Evolutionary conservation across 2,113 vertebrate species (phyloP).

Genomic region (Xiphophorus couchianus): DNA sequence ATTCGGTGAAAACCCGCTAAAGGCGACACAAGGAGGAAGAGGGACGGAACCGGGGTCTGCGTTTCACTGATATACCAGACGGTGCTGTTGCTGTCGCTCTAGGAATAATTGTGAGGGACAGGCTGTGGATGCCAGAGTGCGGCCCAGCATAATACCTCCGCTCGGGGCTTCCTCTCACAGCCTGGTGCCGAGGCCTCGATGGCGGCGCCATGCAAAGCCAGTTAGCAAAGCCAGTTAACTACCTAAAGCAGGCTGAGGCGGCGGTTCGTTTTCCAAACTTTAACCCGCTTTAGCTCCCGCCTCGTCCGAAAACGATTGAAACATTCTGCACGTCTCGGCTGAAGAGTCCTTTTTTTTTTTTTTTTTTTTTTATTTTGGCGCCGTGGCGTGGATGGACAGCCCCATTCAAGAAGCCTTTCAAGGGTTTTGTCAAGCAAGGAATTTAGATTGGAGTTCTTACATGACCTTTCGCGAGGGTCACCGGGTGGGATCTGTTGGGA

Average conservation of each 20-base stretch:
- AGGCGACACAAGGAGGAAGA: conserved; percentile 54
- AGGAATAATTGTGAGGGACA: conserved; percentile 65
- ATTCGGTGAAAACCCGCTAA: conserved; percentile 65
- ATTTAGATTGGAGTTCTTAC: conserved; percentile 78
- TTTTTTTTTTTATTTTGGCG: conserved; percentile 35
- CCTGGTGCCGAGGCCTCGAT: conserved; percentile 33
- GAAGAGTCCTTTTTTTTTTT: conserved; percentile 34
- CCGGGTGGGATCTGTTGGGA: conserved; percentile 64
- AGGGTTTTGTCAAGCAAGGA: conserved; percentile 73
- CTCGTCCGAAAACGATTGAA: conserved; percentile 41
- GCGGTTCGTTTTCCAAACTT: conserved; percentile 64
- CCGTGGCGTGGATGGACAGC: conserved; percentile 53
- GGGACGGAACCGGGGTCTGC: conserved; percentile 52
- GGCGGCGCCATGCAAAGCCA: conserved; percentile 62
- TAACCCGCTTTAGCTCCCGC: conserved; percentile 50
- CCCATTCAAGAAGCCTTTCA: conserved; percentile 63
- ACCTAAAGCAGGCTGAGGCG: conserved; percentile 53
- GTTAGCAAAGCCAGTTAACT: conserved; percentile 68
- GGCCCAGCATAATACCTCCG: conserved; percentile 63
- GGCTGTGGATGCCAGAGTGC: conserved; percentile 61
- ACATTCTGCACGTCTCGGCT: conserved; percentile 68
- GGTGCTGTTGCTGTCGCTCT: conserved; percentile 59
- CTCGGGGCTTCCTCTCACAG: conserved; percentile 59
- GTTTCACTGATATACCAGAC: conserved; percentile 74
- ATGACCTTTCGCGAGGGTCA: conserved; percentile 78